Base-by-base conservation (phyloP, 2,888 invertebrate species). In the Ophion costatus region DNA sequence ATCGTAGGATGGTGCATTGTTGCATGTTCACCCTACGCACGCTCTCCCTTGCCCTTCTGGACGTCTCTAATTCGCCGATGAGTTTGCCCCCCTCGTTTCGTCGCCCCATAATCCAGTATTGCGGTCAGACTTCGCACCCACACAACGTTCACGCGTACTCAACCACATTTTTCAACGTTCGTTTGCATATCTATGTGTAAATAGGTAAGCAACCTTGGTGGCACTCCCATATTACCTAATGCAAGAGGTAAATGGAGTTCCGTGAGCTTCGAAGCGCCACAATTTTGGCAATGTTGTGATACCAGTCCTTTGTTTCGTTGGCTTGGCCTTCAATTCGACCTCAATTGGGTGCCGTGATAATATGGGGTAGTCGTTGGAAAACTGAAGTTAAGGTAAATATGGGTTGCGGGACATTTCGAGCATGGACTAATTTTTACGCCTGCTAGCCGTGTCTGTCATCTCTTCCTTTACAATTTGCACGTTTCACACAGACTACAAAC, bases 1-100 rank as follows among this genome's bases (percentile, higher is more conserved):
- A 84, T 89, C 83, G 67, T 83, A 81, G n/a, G n/a, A 59, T 38
- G 38, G 22, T 33, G 56, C 24, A 80, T 56, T 66, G 61, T 45
- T 33, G 69, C 33, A 33, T 17, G 20, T 74, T 67, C 69, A 64
- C 69, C 69, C 66, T n/a, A 24, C 61, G 51, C 74, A 45, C 67
- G 7, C 24, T 71, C 56, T 51, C 9, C 20, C 24, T 45, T 45
- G 24, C 24, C 63, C 74, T 42, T 63, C n/a, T 74, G 45, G 24
- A 51, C 2, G 45, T 3, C 7, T 11, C 63, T 42, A 17, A 17
- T 61, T 42, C 9, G n/a, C 7, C 29, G 33, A 64, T 64, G 64
- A 64, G 63, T 75, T n/a, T 42, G 14, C 38, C 57, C 38, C 67
- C 67, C 59, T 69, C 77, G 66, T 42, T 42, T 59, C 42, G 38